phyloP scores from a whole-genome alignment of 1,140 invertebrate species.

The Anastrepha obliqua region DNA sequence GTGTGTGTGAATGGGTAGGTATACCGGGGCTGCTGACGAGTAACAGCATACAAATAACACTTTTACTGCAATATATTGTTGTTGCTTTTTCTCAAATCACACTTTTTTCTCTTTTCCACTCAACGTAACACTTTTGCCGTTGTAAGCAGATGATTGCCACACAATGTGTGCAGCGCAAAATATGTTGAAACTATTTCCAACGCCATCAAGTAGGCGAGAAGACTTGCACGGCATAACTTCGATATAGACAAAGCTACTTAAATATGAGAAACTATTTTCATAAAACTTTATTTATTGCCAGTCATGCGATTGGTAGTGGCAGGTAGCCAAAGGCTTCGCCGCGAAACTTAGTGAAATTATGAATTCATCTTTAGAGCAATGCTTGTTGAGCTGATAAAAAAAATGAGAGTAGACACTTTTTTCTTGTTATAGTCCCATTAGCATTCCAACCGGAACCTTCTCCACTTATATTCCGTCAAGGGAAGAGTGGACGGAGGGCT shows the following conservation, averaged over 20 bases:
- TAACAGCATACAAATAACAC: neutral
- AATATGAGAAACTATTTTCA: neutral
- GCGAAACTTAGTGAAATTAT: too few relatives aligned
- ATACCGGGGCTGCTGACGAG: neutral
- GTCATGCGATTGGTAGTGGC: too few relatives aligned
- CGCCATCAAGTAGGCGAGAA: neutral
- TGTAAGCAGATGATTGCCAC: conserved; percentile 11
- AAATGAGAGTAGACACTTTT: too few relatives aligned
- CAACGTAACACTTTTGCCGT: neutral
- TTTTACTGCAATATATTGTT: neutral
- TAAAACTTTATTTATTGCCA: neutral
- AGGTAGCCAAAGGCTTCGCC: too few relatives aligned
- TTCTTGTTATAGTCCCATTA: too few relatives aligned
- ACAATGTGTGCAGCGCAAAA: conserved; percentile 8
- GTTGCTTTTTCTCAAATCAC: neutral
- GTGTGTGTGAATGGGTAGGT: neutral
- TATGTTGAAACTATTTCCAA: conserved; percentile 42
- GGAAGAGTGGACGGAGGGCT: too few relatives aligned
- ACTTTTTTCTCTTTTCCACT: neutral
- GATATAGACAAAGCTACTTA: neutral
- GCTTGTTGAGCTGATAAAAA: too few relatives aligned
- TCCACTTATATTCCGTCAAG: too few relatives aligned
- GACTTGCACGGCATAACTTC: neutral
- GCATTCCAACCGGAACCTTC: too few relatives aligned
- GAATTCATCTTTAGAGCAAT: too few relatives aligned